Conservation (phyloP, 2,888 invertebrate species). For the Colostygia pectinataria region DNA sequence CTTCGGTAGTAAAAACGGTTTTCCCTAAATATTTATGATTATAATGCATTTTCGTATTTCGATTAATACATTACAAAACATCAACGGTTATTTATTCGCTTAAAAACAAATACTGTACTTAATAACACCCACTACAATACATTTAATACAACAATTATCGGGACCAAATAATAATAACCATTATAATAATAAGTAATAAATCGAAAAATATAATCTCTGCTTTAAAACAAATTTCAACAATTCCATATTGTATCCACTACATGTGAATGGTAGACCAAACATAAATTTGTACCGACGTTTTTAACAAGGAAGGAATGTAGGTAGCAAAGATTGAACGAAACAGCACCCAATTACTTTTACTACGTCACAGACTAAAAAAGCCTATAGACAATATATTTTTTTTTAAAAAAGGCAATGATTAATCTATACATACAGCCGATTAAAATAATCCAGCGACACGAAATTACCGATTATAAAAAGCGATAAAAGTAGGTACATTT, state of each 20-base stretch:
- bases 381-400: constrained; percentile 31
- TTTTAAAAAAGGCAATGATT: constrained; percentile 28
- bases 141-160: constrained; percentile 66
- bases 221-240: constrained; percentile 72
- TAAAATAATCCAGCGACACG: constrained; percentile 48
- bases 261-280: constrained; percentile 32
- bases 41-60: constrained; percentile 26
- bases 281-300: constrained; percentile 54
- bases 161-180: constrained; percentile 46
- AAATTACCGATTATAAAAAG: constrained; percentile 28
- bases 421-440: constrained; percentile 34
- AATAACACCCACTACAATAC: constrained; percentile 52
- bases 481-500: constrained; percentile 23
- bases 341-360: constrained; percentile 60
- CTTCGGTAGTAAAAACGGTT: constrained; percentile 7
- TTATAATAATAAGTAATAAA: constrained; percentile 59
- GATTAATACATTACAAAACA: constrained; percentile 47
- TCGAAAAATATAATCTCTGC: constrained; percentile 80
- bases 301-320: constrained; percentile 69
- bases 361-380: constrained; percentile 38
- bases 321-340: constrained; percentile 55
- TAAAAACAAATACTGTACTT: constrained; percentile 67
- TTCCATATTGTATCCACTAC: constrained; percentile 56
- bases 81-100: constrained; percentile 49
- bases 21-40: constrained; percentile 6